Conservation (phyloP, 2,888 invertebrate genomes). For the Euclidia mi region DNA sequence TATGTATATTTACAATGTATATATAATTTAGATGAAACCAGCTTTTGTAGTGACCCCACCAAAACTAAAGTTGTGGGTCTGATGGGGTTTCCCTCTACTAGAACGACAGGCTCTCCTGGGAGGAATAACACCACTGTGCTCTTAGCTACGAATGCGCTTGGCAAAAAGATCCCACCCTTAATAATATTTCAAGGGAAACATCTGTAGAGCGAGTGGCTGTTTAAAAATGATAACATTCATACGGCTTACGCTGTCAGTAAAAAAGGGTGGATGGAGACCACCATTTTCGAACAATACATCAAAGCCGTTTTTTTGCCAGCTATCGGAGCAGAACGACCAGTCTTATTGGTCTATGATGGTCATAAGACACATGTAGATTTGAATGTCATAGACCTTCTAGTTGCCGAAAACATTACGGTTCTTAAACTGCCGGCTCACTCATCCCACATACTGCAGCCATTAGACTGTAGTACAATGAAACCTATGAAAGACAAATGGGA, state of each 20-base stretch:
- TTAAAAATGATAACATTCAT: constrained; percentile 14
- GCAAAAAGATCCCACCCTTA: constrained; percentile 3
- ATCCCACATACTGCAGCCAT: constrained; percentile 51
- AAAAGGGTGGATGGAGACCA: constrained; percentile 47
- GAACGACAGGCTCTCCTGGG: constrained; percentile 21
- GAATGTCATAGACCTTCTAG: constrained; percentile 9
- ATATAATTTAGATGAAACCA: too few relatives aligned
- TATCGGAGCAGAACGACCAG: constrained; percentile 44
- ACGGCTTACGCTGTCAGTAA: constrained; percentile 22
- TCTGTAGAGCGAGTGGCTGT: constrained; percentile 6
- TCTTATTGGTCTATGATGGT: constrained; percentile 55
- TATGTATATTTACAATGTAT: too few relatives aligned
- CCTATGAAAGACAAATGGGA: constrained; percentile 37
- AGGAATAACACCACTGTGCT: constrained; percentile 19
- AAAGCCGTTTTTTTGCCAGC: constrained; percentile 20
- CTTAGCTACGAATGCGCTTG: constrained; percentile 13
- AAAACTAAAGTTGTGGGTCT: constrained; percentile 25
- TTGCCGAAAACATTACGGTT: constrained; percentile 41
- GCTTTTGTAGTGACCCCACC: constrained; percentile 24
- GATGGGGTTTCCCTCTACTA: constrained; percentile 24
- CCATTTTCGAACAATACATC: constrained; percentile 54
- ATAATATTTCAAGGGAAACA: too few relatives aligned
- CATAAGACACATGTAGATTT: constrained; percentile 55
- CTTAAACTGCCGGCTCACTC: constrained; percentile 46
- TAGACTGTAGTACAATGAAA: constrained; percentile 45